Conservation (phyloP, 2,797 vertebrate species). For the Propithecus perrieri region DNA sequence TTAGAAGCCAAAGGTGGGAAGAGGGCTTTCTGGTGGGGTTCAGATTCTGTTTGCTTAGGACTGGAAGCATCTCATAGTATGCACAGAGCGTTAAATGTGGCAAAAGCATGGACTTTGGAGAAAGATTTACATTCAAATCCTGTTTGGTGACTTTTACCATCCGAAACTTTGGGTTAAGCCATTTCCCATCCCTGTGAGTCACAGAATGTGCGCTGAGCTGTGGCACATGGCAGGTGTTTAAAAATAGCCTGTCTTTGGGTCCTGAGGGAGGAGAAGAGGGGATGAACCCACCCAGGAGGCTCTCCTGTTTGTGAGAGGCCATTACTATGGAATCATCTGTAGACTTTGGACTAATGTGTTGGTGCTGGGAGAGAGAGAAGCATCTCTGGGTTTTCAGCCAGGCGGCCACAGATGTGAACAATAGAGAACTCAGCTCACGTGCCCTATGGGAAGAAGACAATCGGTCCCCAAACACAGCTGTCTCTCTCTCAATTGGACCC, state of each 20-base stretch:
- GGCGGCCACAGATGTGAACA: not conserved
- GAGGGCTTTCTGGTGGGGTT: not conserved
- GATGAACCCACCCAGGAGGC: not conserved
- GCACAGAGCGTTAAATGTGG: not conserved
- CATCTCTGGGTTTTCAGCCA: constrained; percentile 5
- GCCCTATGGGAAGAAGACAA: constrained; percentile 55
- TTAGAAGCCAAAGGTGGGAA: not conserved
- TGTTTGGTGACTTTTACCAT: not conserved
- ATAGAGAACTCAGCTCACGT: constrained; percentile 30
- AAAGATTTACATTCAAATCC: not conserved
- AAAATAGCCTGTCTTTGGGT: not conserved
- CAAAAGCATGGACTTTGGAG: not conserved
- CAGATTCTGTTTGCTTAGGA: not conserved
- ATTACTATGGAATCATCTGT: not conserved
- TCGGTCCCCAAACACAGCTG: constrained; percentile 72
- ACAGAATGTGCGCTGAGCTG: not conserved
- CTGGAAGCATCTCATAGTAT: not conserved
- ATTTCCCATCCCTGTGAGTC: not conserved
- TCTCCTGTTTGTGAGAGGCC: not conserved
- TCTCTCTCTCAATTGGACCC: constrained; percentile 60
- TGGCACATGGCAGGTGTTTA: not conserved
- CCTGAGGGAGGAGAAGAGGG: not conserved
- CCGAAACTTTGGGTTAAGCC: not conserved
- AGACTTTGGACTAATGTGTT: not conserved
- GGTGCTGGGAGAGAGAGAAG: not conserved